Conservation (phyloP, 30 jellyfish, hydroid and myxozoan species). For the Rhopilema esculentum region DNA sequence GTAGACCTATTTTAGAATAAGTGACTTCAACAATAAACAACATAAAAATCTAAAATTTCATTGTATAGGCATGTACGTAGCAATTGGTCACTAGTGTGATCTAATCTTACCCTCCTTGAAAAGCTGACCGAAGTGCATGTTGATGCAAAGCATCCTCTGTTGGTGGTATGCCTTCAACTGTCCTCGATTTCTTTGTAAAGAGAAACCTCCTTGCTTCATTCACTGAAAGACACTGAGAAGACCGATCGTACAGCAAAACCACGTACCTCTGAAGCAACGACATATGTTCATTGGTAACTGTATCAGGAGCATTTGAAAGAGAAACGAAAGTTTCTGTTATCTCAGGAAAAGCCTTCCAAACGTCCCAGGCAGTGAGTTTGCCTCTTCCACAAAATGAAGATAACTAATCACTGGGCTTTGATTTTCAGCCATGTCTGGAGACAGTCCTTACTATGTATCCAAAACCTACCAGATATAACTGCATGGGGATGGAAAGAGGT, state of each 20-base stretch:
- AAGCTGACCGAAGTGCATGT: constrained; percentile 43
- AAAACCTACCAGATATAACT: background rate
- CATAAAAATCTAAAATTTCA: background rate
- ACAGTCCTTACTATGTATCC: constrained; percentile 39
- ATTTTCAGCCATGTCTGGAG: constrained; percentile 47
- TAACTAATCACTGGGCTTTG: too few species aligned
- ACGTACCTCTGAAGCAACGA: constrained; percentile 48
- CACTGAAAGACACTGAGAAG: constrained; percentile 35
- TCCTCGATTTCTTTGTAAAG: constrained; percentile 31
- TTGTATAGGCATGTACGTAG: background rate
- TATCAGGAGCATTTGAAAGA: constrained; percentile 30
- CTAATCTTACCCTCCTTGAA: constrained; percentile 57
- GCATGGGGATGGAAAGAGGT: too few species aligned
- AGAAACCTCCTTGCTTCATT: constrained; percentile 56
- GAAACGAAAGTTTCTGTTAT: constrained; percentile 45
- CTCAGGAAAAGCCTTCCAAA: constrained; percentile 52
- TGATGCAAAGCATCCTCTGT: constrained; percentile 60
- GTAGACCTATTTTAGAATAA: background rate
- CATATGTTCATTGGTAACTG: constrained; percentile 26
- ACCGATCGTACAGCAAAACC: constrained; percentile 54
- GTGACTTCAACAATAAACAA: background rate
- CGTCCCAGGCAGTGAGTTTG: constrained; percentile 63
- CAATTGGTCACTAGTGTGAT: background rate
- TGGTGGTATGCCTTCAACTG: constrained; percentile 71
- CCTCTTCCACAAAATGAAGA: constrained; percentile 64